phyloP scores from a whole-genome alignment of 2,113 vertebrate genomes.

The Tenrec ecaudatus region DNA sequence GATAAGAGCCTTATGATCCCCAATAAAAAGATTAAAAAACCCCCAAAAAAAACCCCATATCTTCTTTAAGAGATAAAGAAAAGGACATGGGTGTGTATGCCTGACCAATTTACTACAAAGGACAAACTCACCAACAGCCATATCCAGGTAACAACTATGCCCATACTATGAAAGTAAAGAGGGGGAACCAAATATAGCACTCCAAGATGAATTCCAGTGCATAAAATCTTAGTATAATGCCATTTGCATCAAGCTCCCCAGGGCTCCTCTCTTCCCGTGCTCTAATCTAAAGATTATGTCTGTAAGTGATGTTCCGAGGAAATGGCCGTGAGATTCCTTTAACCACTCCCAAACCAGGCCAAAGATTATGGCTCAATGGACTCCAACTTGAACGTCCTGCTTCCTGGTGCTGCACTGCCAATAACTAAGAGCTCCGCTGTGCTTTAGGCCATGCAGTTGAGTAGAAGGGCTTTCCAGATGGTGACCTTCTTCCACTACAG shows the following conservation, averaged over 20 bases:
- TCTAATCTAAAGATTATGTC: background rate
- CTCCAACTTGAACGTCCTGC: constrained; percentile 45
- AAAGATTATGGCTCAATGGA: background rate
- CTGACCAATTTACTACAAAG: background rate
- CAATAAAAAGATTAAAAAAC: too few relatives aligned
- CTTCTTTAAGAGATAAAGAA: background rate
- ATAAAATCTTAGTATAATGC: accelerated
- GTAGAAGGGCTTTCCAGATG: constrained; percentile 1
- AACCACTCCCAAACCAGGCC: constrained; percentile 30
- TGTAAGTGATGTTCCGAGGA: background rate
- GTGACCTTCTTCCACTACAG: constrained; percentile 22
- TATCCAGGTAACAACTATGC: background rate
- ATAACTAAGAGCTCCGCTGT: constrained; percentile 52
- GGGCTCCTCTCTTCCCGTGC: background rate
- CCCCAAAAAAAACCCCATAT: too few relatives aligned
- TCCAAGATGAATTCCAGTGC: accelerated
- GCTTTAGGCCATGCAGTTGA: constrained; percentile 7
- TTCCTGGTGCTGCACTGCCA: constrained; percentile 8
- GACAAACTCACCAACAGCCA: accelerated
- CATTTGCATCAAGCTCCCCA: background rate
- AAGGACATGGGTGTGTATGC: background rate
- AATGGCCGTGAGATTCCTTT: background rate
- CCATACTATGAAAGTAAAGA: background rate
- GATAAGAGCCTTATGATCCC: too few relatives aligned
- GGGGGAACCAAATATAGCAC: accelerated